phyloP scores from a whole-genome alignment of 2,888 invertebrate genomes.

The Cheilosia impressa region DNA sequence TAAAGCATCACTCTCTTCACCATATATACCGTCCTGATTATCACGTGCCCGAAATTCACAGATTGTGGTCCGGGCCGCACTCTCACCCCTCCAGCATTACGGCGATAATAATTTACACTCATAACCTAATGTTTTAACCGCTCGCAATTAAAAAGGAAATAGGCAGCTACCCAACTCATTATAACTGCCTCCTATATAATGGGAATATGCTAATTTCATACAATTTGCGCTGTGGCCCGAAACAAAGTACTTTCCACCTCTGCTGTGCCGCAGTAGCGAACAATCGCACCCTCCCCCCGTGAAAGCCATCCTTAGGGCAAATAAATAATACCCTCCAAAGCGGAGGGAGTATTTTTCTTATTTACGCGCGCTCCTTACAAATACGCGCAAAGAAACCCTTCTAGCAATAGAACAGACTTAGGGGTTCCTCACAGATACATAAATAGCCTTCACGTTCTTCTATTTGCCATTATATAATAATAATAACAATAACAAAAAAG shows the following conservation, averaged over 20 bases:
- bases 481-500: neutral
- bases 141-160: constrained; percentile 27
- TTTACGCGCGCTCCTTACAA: constrained; percentile 15
- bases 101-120: constrained; percentile 29
- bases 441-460: neutral
- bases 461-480: neutral
- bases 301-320: constrained; percentile 22
- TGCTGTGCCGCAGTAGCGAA: neutral
- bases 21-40: too few species aligned
- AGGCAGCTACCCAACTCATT: constrained; percentile 32
- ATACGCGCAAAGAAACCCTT: constrained; percentile 12
- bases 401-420: neutral
- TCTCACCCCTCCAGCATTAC: neutral
- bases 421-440: neutral
- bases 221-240: constrained; percentile 44
- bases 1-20: too few species aligned
- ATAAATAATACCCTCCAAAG: constrained; percentile 32
- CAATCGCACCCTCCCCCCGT: neutral
- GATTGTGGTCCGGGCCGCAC: neutral
- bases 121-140: constrained; percentile 37
- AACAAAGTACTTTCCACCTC: constrained; percentile 30
- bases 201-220: constrained; percentile 54
- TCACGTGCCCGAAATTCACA: neutral
- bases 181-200: constrained; percentile 22
- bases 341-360: constrained; percentile 18